Evolutionary conservation across 2,888 invertebrate species (phyloP).

Genomic region (Rhabditophanes sp.): DNA sequence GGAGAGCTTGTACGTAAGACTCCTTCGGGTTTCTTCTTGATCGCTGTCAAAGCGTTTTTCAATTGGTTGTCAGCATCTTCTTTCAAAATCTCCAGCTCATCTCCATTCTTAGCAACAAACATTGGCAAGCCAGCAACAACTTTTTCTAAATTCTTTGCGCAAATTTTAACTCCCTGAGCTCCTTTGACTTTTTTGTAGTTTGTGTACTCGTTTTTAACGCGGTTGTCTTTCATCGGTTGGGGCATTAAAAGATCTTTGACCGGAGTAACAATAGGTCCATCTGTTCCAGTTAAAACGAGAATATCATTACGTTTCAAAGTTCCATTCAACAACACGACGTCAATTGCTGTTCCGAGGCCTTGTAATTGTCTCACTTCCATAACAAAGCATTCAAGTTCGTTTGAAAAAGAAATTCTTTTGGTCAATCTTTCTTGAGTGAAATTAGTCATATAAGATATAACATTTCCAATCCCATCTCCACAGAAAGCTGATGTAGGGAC

Average conservation of each 20-base stretch:
- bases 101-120: conserved; percentile 75
- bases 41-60: conserved; percentile 71
- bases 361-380: conserved; percentile 53
- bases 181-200: conserved; percentile 84
- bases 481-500: conserved; percentile 93
- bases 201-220: conserved; percentile 72
- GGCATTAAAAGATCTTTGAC: conserved; percentile 92
- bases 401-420: conserved; percentile 68
- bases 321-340: conserved; percentile 93
- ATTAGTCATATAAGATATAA: conserved; percentile 78
- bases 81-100: conserved; percentile 67
- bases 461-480: conserved; percentile 95
- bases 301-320: conserved; percentile 79
- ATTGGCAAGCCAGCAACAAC: conserved; percentile 85
- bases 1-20: conserved; percentile 61
- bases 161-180: conserved; percentile 94
- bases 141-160: conserved; percentile 91
- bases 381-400: conserved; percentile 62
- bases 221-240: conserved; percentile 83
- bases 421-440: conserved; percentile 75
- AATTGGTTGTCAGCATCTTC: conserved; percentile 76
- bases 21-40: conserved; percentile 74
- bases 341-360: conserved; percentile 91
- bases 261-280: conserved; percentile 92
- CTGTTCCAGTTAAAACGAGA: conserved; percentile 83